phyloP scores from a whole-genome alignment of 1,140 invertebrate species.

The Ylistrum balloti region DNA sequence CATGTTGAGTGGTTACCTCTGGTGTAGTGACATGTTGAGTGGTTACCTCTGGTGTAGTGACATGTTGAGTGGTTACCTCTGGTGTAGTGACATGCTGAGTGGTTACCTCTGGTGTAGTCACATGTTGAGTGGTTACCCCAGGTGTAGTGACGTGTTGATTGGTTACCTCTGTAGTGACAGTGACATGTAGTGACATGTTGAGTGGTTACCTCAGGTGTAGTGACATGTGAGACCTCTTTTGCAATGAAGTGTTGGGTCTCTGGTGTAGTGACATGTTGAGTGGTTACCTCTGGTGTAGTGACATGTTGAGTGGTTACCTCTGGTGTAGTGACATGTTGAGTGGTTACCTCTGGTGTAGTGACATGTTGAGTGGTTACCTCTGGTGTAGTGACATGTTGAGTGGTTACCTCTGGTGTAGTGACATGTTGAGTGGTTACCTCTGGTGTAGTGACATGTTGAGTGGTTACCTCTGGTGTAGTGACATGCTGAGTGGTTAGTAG shows the following conservation, averaged over 20 bases:
- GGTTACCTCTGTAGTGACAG: neutral
- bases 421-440: neutral
- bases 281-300: neutral
- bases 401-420: neutral
- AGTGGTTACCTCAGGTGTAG: neutral
- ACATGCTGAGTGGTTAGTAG: no score
- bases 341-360: neutral
- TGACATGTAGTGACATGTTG: neutral
- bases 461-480: neutral
- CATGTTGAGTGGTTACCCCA: neutral
- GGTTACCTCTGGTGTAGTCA: neutral
- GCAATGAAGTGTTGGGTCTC: neutral
- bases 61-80: neutral
- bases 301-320: neutral
- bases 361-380: neutral
- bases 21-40: neutral
- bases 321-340: neutral
- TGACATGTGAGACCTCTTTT: neutral
- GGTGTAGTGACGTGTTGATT: neutral
- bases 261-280: neutral
- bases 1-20: neutral
- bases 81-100: neutral
- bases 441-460: neutral
- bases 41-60: neutral
- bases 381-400: neutral